Evolutionary conservation across 2,113 vertebrate species (phyloP).

Genomic region (Macheiramphus alcinus): DNA sequence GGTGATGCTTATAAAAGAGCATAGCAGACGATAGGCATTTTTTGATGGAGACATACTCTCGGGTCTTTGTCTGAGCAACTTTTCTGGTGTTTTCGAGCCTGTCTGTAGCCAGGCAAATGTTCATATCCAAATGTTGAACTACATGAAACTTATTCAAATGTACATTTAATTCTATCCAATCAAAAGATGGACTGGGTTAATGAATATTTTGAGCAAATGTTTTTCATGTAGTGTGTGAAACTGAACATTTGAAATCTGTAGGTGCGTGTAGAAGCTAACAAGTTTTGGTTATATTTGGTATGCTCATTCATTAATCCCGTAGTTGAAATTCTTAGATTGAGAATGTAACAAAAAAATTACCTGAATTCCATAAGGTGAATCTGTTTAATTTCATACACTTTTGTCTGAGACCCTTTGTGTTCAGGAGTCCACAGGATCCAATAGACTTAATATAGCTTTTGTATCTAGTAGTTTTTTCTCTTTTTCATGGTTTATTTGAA

Average conservation of each 20-base stretch:
- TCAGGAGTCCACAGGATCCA: background rate
- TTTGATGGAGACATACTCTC: background rate
- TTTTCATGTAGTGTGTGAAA: background rate
- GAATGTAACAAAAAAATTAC: background rate
- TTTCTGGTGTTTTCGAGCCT: background rate
- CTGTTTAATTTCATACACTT: background rate
- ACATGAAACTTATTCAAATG: background rate
- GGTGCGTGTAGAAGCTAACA: rapidly evolving
- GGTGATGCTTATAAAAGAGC: background rate
- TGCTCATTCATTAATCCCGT: background rate
- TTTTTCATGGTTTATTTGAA: background rate
- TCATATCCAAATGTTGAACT: background rate
- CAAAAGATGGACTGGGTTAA: background rate
- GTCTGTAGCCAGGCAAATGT: background rate
- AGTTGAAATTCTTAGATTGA: background rate
- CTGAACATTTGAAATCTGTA: background rate
- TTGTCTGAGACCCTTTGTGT: background rate
- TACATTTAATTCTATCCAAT: background rate
- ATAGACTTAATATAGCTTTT: background rate
- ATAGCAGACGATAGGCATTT: background rate
- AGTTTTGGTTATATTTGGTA: background rate
- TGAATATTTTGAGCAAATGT: background rate
- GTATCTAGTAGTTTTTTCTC: background rate
- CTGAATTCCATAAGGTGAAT: background rate
- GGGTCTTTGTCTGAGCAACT: background rate